Conservation (phyloP, 2,797 vertebrate species). For the Sparidentex hasta region DNA sequence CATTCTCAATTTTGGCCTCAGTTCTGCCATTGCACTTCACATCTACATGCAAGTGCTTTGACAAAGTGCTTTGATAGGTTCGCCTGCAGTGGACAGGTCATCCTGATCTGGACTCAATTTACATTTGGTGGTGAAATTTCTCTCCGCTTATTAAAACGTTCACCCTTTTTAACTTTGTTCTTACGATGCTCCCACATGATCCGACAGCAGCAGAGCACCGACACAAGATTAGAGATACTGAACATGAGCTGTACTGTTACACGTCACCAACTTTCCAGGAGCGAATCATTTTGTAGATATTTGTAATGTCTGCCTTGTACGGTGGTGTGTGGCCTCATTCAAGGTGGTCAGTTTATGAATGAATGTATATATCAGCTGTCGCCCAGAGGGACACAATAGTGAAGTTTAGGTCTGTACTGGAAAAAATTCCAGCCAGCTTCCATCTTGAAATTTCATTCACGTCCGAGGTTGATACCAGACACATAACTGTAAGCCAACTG, state of each 20-base stretch:
- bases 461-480: conserved; percentile 4
- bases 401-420: not conserved
- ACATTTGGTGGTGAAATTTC: not conserved
- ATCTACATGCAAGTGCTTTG: not conserved
- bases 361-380: not conserved
- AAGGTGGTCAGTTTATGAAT: not conserved
- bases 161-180: not conserved
- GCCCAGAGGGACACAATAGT: not conserved
- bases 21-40: not conserved
- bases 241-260: not conserved
- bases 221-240: not conserved
- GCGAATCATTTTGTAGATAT: not conserved
- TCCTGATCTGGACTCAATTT: not conserved
- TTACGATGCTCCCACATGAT: not conserved
- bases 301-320: not conserved
- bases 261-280: not conserved
- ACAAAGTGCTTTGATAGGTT: conserved; percentile 1
- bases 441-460: conserved; percentile 21
- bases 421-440: not conserved
- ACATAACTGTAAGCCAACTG: not conserved
- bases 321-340: not conserved
- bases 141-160: not conserved
- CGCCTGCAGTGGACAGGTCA: not conserved
- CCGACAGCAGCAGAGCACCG: conserved; percentile 3
- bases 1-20: not conserved